Evolutionary conservation across 2,888 invertebrate genomes (phyloP).

Genomic region (Ophion costatus): DNA sequence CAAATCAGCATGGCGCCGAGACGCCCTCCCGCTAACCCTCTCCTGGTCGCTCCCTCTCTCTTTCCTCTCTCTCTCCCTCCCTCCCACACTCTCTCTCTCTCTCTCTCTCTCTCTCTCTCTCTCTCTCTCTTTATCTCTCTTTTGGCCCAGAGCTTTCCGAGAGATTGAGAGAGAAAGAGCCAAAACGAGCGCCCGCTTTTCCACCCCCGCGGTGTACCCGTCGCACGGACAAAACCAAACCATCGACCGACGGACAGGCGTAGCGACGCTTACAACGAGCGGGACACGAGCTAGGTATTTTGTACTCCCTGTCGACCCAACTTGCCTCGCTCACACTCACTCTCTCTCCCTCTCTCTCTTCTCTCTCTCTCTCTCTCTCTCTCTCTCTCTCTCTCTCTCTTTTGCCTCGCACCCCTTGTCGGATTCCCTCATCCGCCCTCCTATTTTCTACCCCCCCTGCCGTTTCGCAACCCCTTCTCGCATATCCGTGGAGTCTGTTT

Average conservation of each 20-base stretch:
- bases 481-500: conserved; percentile 45
- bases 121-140: conserved; percentile 65
- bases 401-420: conserved; percentile 15
- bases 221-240: conserved; percentile 79
- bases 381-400: not conserved
- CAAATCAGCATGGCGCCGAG: conserved; percentile 87
- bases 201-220: conserved; percentile 69
- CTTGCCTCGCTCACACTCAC: conserved; percentile 59
- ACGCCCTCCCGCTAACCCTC: conserved; percentile 80
- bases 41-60: conserved; percentile 64
- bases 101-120: conserved; percentile 67
- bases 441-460: conserved; percentile 1
- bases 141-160: conserved; percentile 24
- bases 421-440: conserved; percentile 31
- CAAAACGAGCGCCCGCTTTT: conserved; percentile 49
- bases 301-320: conserved; percentile 71
- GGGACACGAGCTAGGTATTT: conserved; percentile 78
- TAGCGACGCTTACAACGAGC: conserved; percentile 72
- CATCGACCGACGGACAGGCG: conserved; percentile 80
- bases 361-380: not conserved
- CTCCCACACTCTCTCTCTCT: conserved; percentile 63
- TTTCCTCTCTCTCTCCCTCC: conserved; percentile 66
- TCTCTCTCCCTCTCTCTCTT: conserved; percentile 39
- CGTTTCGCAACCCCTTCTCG: conserved; percentile 50
- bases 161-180: conserved; percentile 44